Conservation (phyloP, 1,140 invertebrate genomes). For the Elymnias hypermnestra region DNA sequence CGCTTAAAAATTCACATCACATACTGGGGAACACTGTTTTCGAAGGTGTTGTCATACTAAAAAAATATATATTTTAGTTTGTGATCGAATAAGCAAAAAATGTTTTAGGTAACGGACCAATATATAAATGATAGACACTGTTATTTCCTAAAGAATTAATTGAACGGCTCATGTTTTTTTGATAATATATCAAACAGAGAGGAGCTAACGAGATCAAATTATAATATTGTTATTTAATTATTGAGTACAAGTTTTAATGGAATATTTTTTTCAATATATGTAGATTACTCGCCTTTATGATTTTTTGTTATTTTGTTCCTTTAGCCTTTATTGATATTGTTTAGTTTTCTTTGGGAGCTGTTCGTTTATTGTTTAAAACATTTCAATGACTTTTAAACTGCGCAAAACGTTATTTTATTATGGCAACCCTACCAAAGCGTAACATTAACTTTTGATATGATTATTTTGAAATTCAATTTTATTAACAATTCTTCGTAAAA, state of each 20-base stretch:
- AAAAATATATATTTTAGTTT: slow-evolving; percentile 33
- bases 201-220: slow-evolving; percentile 71
- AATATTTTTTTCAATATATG: slow-evolving; percentile 65
- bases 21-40: slow-evolving; percentile 55
- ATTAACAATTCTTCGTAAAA: no score
- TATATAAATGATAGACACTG: slow-evolving; percentile 43
- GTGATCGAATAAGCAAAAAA: slow-evolving; percentile 37
- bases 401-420: no score
- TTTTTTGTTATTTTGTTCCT: slow-evolving; percentile 72
- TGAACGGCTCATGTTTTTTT: slow-evolving; percentile 48
- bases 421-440: no score
- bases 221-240: slow-evolving; percentile 75
- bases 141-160: slow-evolving; percentile 24
- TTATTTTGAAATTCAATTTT: no score
- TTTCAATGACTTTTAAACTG: no score
- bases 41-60: slow-evolving; percentile 44
- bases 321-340: slow-evolving; percentile 70
- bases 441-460: no score
- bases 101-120: slow-evolving; percentile 58
- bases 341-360: slow-evolving; percentile 47
- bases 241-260: slow-evolving; percentile 73
- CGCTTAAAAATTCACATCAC: slow-evolving; percentile 64
- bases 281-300: slow-evolving; percentile 62
- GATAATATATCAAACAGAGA: slow-evolving; percentile 54
- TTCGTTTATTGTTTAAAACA: background rate